Evolutionary conservation across 2,797 vertebrate genomes (phyloP).

Genomic region (Acanthornis magna): DNA sequence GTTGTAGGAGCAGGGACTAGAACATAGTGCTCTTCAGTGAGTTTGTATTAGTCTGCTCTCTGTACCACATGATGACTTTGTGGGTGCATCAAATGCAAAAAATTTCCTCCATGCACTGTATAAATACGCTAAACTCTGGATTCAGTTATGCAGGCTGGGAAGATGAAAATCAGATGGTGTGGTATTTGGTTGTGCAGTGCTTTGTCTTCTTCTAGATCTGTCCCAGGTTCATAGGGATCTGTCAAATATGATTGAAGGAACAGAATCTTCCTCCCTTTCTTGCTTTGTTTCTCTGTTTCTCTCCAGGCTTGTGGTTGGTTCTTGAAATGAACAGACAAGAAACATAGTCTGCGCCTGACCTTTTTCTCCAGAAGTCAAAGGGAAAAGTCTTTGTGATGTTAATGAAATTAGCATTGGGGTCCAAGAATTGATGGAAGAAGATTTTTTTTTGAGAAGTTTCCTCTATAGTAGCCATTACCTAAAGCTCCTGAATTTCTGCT

Average conservation of each 20-base stretch:
- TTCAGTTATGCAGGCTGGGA: neutral
- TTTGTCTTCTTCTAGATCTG: neutral
- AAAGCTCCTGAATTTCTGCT: neutral
- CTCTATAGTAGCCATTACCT: neutral
- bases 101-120: neutral
- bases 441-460: neutral
- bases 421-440: neutral
- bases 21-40: neutral
- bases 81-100: neutral
- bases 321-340: neutral
- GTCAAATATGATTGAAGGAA: fast-evolving
- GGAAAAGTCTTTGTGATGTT: neutral
- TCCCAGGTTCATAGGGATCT: neutral
- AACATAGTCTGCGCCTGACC: neutral
- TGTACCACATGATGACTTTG: neutral
- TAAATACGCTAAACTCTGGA: neutral
- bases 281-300: neutral
- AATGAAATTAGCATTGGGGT: neutral
- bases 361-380: neutral
- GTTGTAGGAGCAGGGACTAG: neutral
- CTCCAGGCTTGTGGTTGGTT: neutral
- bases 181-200: neutral
- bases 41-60: neutral
- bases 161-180: neutral
- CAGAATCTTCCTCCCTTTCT: neutral